Evolutionary conservation across 2,113 vertebrate genomes (phyloP).

Genomic region (Blennius ocellaris): DNA sequence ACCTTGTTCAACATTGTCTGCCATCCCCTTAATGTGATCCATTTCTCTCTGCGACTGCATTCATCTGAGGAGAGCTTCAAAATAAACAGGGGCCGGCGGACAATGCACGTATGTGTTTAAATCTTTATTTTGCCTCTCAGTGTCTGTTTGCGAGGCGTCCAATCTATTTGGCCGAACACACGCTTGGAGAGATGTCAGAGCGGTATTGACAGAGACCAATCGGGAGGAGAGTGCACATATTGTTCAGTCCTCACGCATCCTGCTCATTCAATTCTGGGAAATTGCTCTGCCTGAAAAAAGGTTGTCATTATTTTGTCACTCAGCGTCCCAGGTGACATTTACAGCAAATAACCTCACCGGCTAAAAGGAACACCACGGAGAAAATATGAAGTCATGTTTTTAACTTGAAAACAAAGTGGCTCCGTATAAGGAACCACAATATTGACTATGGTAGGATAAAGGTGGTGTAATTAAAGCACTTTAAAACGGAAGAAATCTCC

Average conservation of each 20-base stretch:
- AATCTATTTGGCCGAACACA: conserved; percentile 76
- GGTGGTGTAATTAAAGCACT: not conserved
- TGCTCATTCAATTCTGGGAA: conserved; percentile 82
- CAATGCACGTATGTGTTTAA: conserved; percentile 48
- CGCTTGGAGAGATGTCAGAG: conserved; percentile 70
- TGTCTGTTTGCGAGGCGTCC: conserved; percentile 48
- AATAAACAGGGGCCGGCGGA: conserved; percentile 35
- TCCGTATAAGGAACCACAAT: conserved; percentile 15
- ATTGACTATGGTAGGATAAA: conserved; percentile 19
- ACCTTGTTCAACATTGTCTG: conserved; percentile 31
- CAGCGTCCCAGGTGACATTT: conserved; percentile 83
- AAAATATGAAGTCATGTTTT: conserved; percentile 58
- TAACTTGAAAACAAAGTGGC: conserved; percentile 16
- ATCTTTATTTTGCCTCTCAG: conserved; percentile 60
- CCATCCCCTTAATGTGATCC: conserved; percentile 31
- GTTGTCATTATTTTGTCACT: conserved; percentile 85
- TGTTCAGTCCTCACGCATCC: conserved; percentile 78
- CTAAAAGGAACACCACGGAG: conserved; percentile 49
- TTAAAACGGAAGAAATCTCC: too few species aligned
- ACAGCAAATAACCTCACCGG: conserved; percentile 76
- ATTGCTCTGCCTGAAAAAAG: conserved; percentile 80
- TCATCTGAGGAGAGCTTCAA: conserved; percentile 17
- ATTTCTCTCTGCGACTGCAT: conserved; percentile 21
- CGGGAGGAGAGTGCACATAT: conserved; percentile 71
- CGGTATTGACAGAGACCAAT: conserved; percentile 78